Percentiles rank a stretch among this genome's conserved stretches.
Conservation (phyloP, 2,888 invertebrate species). For the Stenodema calcarata region DNA sequence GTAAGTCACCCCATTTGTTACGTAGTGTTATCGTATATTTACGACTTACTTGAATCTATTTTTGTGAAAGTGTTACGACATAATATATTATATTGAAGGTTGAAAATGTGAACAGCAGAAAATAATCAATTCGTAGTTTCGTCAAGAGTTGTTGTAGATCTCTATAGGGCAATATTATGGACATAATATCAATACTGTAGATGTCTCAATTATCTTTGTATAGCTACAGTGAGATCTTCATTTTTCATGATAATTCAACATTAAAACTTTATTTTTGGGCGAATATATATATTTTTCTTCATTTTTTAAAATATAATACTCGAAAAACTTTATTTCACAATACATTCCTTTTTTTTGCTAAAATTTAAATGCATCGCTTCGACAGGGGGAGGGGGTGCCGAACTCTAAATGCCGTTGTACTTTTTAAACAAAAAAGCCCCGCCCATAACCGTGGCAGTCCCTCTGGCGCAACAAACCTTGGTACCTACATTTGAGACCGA, state of each 20-base stretch:
- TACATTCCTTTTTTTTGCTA: not conserved
- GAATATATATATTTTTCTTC: conserved; percentile 19
- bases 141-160: not conserved
- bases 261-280: conserved; percentile 38
- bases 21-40: too few species aligned
- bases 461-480: conserved; percentile 28
- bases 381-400: conserved; percentile 6
- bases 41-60: too few species aligned
- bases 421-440: not conserved
- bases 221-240: not conserved
- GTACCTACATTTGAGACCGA: conserved; percentile 45
- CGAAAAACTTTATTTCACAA: conserved; percentile 19
- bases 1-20: too few species aligned
- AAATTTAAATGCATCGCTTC: conserved; percentile 45
- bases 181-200: not conserved
- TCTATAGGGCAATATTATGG: not conserved
- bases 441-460: conserved; percentile 38
- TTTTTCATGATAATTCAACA: not conserved
- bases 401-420: conserved; percentile 9
- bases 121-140: not conserved
- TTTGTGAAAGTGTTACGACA: too few species aligned
- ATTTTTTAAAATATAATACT: conserved; percentile 4
- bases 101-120: too few species aligned
- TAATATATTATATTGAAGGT: too few species aligned
- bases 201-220: not conserved